Evolutionary conservation across 1,140 invertebrate species (phyloP).

Genomic region (Octopus bimaculoides): DNA sequence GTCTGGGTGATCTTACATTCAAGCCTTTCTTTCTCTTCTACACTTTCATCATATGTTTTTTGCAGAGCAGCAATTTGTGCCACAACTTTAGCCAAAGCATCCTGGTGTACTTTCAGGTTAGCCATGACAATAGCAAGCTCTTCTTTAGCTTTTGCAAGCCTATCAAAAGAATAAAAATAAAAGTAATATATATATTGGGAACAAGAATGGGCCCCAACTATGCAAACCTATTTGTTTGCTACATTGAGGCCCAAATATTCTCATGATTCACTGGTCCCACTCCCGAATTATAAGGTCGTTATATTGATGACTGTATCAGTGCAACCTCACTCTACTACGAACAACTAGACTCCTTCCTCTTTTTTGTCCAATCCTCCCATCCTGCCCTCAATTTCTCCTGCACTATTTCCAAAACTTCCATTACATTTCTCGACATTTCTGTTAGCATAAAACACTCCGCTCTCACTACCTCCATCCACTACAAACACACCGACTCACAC

Average conservation of each 20-base stretch:
- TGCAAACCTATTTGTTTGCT: no score
- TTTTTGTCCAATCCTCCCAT: neutral
- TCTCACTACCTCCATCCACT: no score
- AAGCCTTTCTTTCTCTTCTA: slow-evolving; percentile 63
- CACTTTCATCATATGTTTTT: slow-evolving; percentile 56
- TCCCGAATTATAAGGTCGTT: no score
- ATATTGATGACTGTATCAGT: no score
- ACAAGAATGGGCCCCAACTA: no score
- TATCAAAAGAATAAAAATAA: slow-evolving; percentile 25
- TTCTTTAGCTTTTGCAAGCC: slow-evolving; percentile 48
- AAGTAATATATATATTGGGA: no score
- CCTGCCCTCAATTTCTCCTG: neutral
- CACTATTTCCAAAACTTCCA: slow-evolving; percentile 22
- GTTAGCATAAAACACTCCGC: no score
- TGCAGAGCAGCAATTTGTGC: slow-evolving; percentile 53
- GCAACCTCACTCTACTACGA: no score
- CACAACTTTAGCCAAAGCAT: slow-evolving; percentile 50
- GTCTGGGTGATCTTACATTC: slow-evolving; percentile 67
- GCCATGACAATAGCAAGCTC: slow-evolving; percentile 53
- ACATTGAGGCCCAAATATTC: no score
- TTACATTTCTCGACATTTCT: slow-evolving; percentile 41
- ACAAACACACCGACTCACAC: no score
- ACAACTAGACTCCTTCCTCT: neutral
- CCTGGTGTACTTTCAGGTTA: slow-evolving; percentile 50
- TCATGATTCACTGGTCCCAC: no score